A percentile compares a stretch with the other conserved stretches of the same genome.
Evolutionary conservation across 2,113 vertebrate genomes (phyloP).

Genomic region (Thalassarche chlororhynchos): DNA sequence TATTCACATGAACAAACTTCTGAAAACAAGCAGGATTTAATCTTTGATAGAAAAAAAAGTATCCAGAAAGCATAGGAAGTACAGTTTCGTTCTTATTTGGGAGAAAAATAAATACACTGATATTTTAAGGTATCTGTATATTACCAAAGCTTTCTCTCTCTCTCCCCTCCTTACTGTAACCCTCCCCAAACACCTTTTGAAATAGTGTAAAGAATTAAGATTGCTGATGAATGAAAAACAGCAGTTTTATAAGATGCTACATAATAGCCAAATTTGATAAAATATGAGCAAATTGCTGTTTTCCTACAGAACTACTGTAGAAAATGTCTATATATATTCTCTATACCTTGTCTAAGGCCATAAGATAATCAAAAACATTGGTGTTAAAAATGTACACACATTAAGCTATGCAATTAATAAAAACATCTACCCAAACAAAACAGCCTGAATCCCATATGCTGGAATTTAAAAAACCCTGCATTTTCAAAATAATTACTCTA

Average conservation of each 20-base stretch:
- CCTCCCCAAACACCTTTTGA: not conserved
- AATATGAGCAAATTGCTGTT: not conserved
- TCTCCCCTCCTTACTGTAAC: not conserved
- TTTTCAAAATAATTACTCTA: not conserved
- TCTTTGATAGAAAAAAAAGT: not conserved
- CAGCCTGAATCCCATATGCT: not conserved
- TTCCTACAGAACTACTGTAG: not conserved
- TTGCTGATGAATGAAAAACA: not conserved
- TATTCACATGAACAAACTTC: not conserved
- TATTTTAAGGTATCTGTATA: not conserved
- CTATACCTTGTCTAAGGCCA: not conserved
- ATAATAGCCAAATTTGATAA: not conserved
- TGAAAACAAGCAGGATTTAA: not conserved
- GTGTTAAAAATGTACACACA: not conserved
- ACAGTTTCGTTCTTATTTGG: not conserved
- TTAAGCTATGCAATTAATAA: not conserved
- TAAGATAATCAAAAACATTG: not conserved
- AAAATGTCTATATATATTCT: not conserved
- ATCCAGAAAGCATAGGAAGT: not conserved
- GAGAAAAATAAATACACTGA: not conserved
- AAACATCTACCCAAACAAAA: not conserved
- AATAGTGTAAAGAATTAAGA: not conserved
- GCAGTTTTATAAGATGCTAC: not conserved
- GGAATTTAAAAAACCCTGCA: not conserved
- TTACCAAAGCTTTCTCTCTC: not conserved